Evolutionary conservation across 2,113 vertebrate genomes (phyloP), one percentile per base, ranked within the genome.

Genomic region (Camelus dromedarius): DNA sequence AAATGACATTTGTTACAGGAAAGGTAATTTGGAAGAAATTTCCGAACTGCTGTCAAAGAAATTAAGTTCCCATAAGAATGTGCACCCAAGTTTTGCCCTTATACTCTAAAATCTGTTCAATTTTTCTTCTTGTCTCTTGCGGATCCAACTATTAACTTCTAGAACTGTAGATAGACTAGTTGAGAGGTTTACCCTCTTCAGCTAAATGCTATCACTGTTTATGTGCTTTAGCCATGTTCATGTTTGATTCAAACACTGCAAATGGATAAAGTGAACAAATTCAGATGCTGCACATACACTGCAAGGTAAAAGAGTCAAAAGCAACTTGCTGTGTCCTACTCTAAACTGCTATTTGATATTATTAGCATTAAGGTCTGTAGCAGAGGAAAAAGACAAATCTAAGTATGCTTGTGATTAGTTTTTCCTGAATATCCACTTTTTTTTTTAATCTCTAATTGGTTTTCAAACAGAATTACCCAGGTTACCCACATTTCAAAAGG

Each of bases 11-110:
- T 77, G 91, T 69, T 69, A 66, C 6, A 89, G 46, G n/a, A 69
- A 90, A 82, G 14, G 3, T 19, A 73, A 86, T 38, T 88, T 95
- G 58, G 58, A 46, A 96, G 14, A 96, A 90, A 80, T 46, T 64
- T 88, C 50, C 54, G 66, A 48, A 76, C 30, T 85, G 12, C 8
- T 79, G 20, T 94, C 5, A 86, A 32, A 75, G n/a, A 89, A 90
- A 83, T 75, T 42, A 86, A 79, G 48, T 75, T 88, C 35, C 24
- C 54, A 35, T 58, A 35, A 52, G 10, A 87, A 64, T 54, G 0
- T 73, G 1, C 3, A 83, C 46, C 88, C 0, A 26, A n/a, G 3
- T 46, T 92, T 87, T 88, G 56, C 52, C 19, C 24, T 83, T 64
- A 70, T 75, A 30, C 1, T 81, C 54, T 91, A 7, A 24, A 89